Evolutionary conservation across 2,113 vertebrate genomes (phyloP).

Genomic region (Megaptera novaeangliae): DNA sequence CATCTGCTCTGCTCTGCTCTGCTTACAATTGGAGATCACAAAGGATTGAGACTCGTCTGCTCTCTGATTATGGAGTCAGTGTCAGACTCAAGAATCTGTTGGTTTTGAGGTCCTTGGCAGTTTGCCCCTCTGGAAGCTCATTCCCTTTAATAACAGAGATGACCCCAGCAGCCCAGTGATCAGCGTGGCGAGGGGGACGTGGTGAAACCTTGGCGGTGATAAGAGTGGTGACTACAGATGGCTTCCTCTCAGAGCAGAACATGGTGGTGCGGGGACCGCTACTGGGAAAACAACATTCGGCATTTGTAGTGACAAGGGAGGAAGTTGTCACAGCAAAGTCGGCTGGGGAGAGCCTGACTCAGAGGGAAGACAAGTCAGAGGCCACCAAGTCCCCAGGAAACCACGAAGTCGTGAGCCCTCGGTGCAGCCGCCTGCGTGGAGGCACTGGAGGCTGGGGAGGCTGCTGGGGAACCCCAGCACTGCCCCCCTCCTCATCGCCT

Average conservation of each 20-base stretch:
- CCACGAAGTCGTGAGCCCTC: constrained; percentile 28
- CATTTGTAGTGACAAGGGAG: constrained; percentile 55
- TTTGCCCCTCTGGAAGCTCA: background rate
- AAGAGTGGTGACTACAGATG: constrained; percentile 24
- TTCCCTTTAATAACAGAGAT: background rate
- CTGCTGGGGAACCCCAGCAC: constrained; percentile 61
- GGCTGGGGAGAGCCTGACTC: constrained; percentile 64
- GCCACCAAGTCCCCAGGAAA: constrained; percentile 60
- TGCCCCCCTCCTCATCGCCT: constrained; percentile 60
- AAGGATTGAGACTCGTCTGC: background rate
- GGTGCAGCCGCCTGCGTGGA: constrained; percentile 50
- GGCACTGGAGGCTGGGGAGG: constrained; percentile 52
- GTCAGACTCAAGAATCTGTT: background rate
- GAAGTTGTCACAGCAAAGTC: constrained; percentile 49
- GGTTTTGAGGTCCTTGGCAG: background rate
- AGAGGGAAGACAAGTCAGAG: constrained; percentile 59
- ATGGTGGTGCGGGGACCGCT: constrained; percentile 54
- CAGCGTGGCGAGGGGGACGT: background rate
- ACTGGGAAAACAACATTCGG: constrained; percentile 45
- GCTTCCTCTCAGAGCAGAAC: constrained; percentile 40
- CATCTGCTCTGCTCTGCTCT: background rate
- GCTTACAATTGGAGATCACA: background rate
- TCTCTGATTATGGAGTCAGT: background rate
- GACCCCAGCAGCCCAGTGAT: background rate
- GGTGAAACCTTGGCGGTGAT: background rate